phyloP scores from a whole-genome alignment of 2,113 vertebrate species.

The Cyprinodon tularosa region DNA sequence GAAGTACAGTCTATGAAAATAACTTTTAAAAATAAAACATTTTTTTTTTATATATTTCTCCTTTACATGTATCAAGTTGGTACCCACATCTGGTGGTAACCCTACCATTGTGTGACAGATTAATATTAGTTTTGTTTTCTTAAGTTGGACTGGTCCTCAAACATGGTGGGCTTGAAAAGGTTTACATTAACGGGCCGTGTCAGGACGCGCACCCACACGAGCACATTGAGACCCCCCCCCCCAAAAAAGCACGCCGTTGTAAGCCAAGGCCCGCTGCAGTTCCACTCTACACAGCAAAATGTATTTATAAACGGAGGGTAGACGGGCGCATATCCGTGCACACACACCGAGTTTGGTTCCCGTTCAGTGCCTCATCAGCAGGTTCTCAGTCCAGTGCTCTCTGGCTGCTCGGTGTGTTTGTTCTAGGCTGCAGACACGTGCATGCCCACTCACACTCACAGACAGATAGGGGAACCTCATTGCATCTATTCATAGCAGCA shows the following conservation, averaged over 20 bases:
- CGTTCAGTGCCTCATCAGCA: slow-evolving; percentile 72
- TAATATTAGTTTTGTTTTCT: too few species aligned
- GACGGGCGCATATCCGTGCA: slow-evolving; percentile 25
- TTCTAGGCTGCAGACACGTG: slow-evolving; percentile 48
- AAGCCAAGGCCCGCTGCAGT: slow-evolving; percentile 72
- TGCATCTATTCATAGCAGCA: neutral
- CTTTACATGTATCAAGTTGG: too few species aligned
- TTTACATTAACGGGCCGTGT: slow-evolving; percentile 35
- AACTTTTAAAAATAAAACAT: too few species aligned
- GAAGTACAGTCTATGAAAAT: too few species aligned
- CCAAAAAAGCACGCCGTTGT: slow-evolving; percentile 39
- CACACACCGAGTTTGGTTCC: slow-evolving; percentile 14
- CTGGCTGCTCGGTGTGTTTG: slow-evolving; percentile 64
- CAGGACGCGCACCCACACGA: slow-evolving; percentile 33
- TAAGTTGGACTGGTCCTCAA: neutral
- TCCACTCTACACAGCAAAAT: slow-evolving; percentile 81
- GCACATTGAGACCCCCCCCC: slow-evolving; percentile 47
- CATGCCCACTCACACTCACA: slow-evolving; percentile 1
- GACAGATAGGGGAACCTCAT: slow-evolving; percentile 1
- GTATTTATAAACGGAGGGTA: slow-evolving; percentile 79
- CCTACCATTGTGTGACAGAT: too few species aligned
- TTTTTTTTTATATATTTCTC: too few species aligned
- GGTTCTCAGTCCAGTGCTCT: slow-evolving; percentile 68
- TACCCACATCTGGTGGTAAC: too few species aligned
- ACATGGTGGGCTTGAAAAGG: slow-evolving; percentile 14